phyloP scores from a whole-genome alignment of 2,797 vertebrate genomes.

The Hypotaenidia philippensis region DNA sequence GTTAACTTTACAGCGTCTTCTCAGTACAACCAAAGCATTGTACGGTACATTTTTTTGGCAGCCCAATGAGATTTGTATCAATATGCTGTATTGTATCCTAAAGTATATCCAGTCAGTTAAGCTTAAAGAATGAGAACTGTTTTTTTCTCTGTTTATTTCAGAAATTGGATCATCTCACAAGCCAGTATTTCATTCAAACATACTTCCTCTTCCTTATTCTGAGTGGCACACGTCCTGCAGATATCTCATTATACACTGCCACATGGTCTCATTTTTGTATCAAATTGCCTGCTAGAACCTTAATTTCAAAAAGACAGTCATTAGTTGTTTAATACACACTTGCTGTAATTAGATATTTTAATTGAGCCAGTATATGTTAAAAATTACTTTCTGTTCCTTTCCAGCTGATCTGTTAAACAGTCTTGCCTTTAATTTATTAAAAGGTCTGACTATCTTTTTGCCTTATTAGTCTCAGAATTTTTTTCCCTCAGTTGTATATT shows the following conservation, averaged over 20 bases:
- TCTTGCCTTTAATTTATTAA: not conserved
- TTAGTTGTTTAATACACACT: not conserved
- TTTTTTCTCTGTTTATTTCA: not conserved
- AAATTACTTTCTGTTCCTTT: conserved; percentile 5
- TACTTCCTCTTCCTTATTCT: conserved; percentile 10
- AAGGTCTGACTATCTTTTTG: not conserved
- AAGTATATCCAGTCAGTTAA: not conserved
- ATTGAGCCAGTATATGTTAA: not conserved
- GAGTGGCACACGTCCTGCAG: not conserved
- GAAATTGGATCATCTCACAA: not conserved
- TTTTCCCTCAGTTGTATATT: not conserved
- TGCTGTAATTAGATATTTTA: not conserved
- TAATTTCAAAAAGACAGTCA: not conserved
- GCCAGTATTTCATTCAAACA: not conserved
- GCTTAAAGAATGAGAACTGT: not conserved
- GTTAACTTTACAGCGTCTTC: not conserved
- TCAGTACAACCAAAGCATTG: not conserved
- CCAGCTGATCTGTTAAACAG: not conserved
- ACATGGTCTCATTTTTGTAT: not conserved
- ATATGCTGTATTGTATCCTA: not conserved
- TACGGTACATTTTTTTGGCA: not conserved
- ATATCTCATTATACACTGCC: not conserved
- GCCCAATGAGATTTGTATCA: not conserved
- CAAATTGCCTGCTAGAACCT: not conserved
- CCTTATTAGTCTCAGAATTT: not conserved